Evolutionary conservation across 1,140 invertebrate genomes (phyloP).

Genomic region (Daktulosphaira vitifoliae): DNA sequence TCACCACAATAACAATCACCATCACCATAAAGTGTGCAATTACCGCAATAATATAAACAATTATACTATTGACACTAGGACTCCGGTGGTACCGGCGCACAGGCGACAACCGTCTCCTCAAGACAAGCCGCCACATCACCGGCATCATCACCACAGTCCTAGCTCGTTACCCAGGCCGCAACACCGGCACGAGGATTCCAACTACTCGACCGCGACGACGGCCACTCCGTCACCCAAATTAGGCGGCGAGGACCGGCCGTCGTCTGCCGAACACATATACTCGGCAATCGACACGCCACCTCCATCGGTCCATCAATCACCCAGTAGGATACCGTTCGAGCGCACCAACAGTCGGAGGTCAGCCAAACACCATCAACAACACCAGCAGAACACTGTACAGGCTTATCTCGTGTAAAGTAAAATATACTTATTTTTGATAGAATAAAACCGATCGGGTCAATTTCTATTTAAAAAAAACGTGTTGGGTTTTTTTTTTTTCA

Average conservation of each 20-base stretch:
- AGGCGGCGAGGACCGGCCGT: constrained; percentile 48
- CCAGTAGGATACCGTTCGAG: constrained; percentile 42
- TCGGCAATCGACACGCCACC: constrained; percentile 72
- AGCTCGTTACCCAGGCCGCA: constrained; percentile 31
- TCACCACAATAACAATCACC: constrained; percentile 47
- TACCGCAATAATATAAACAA: constrained; percentile 65
- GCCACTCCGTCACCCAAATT: constrained; percentile 55
- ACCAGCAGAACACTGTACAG: constrained; percentile 18
- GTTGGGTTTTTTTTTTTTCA: not conserved
- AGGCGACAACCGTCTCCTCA: constrained; percentile 46
- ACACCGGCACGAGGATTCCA: constrained; percentile 39
- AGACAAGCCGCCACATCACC: constrained; percentile 38
- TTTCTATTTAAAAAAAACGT: not conserved
- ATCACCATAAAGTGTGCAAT: constrained; percentile 47
- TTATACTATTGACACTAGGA: constrained; percentile 58
- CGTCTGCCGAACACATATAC: constrained; percentile 67
- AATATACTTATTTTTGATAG: not conserved
- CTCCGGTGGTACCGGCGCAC: constrained; percentile 44
- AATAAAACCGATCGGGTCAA: constrained; percentile 5
- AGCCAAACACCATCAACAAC: not conserved
- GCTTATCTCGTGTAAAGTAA: constrained; percentile 16
- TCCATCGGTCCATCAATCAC: constrained; percentile 54
- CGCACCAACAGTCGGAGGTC: constrained; percentile 34
- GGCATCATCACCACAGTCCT: constrained; percentile 42
- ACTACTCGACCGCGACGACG: constrained; percentile 54